Percentiles rank a stretch among this genome's conserved stretches.
Evolutionary conservation across 2,888 invertebrate genomes (phyloP).

Genomic region (Tromatobia lineatoria): DNA sequence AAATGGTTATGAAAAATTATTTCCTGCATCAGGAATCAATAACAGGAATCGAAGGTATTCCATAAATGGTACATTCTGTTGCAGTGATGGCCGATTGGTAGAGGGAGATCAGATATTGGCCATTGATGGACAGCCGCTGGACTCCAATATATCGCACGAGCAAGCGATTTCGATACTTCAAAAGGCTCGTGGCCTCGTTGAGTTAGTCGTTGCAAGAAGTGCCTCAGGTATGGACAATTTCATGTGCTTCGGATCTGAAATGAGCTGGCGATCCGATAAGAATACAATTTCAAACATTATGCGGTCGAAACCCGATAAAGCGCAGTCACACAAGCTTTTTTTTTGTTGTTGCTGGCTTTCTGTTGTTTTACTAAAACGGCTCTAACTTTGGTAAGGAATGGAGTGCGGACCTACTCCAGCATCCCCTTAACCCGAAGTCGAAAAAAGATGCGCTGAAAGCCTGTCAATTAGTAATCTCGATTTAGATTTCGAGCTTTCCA

Average conservation of each 20-base stretch:
- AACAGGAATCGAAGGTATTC: neutral
- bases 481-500: too few relatives aligned
- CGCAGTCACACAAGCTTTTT: too few relatives aligned
- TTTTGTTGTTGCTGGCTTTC: too few relatives aligned
- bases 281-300: neutral
- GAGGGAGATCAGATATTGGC: constrained; percentile 95
- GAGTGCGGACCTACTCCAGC: too few relatives aligned
- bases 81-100: constrained; percentile 89
- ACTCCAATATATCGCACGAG: constrained; percentile 93
- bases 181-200: constrained; percentile 90
- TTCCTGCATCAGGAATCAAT: neutral
- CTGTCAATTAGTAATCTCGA: too few relatives aligned
- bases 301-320: too few relatives aligned
- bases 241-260: neutral
- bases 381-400: too few relatives aligned
- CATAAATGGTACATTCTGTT: constrained; percentile 70
- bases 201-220: constrained; percentile 88
- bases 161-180: constrained; percentile 92
- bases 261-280: neutral
- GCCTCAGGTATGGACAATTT: constrained; percentile 85
- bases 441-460: too few relatives aligned
- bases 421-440: too few relatives aligned
- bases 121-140: constrained; percentile 92
- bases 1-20: neutral
- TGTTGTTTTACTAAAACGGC: too few relatives aligned